Conservation (phyloP, 2,113 vertebrate species). For the Tinamus guttatus region DNA sequence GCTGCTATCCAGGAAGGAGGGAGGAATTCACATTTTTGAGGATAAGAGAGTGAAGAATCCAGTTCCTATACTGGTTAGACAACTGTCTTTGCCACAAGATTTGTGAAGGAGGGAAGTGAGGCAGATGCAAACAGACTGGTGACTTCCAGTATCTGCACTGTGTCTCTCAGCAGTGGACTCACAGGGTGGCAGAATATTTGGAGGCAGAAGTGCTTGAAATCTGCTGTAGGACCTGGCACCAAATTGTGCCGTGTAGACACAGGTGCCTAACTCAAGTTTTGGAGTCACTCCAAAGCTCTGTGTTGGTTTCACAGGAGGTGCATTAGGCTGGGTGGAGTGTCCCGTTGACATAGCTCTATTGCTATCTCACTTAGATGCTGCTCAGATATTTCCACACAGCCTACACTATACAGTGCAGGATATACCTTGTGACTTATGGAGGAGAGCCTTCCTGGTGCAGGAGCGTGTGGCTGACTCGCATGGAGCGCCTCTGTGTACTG, state of each 20-base stretch:
- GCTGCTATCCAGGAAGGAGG: neutral
- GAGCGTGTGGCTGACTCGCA: neutral
- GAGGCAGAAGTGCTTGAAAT: neutral
- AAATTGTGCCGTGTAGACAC: neutral
- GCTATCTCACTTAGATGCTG: neutral
- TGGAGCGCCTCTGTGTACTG: rapidly evolving
- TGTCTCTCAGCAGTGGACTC: neutral
- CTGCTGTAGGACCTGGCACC: neutral
- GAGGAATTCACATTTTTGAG: neutral
- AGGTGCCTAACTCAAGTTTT: neutral
- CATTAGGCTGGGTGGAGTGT: neutral
- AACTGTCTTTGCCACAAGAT: neutral
- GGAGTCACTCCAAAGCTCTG: neutral
- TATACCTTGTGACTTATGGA: neutral
- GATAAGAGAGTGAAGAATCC: neutral
- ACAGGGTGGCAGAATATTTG: neutral
- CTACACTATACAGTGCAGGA: neutral
- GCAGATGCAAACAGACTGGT: neutral
- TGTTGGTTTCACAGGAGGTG: neutral
- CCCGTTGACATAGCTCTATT: neutral
- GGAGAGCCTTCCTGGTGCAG: neutral
- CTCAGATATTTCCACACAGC: neutral
- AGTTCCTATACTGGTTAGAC: neutral
- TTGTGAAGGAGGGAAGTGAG: neutral
- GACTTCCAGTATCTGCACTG: neutral